Evolutionary conservation across 2,888 invertebrate genomes (phyloP).

Genomic region (Pinctada fucata): DNA sequence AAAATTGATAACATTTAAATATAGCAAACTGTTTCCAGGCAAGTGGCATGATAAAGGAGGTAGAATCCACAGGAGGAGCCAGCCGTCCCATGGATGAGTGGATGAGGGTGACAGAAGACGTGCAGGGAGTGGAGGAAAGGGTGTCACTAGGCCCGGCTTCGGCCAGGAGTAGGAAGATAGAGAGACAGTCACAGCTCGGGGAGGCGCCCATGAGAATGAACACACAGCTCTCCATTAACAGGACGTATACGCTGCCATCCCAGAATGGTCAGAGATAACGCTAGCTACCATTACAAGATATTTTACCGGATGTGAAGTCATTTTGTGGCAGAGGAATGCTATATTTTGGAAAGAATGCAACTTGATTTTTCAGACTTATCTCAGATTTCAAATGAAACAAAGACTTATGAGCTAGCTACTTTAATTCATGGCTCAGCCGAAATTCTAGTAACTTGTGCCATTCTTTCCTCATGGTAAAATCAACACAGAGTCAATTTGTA

Average conservation of each 20-base stretch:
- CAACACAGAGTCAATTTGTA: too few species aligned
- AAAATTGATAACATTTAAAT: too few species aligned
- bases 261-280: background rate
- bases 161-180: slow-evolving; percentile 9
- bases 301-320: too few species aligned
- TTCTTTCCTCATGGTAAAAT: too few species aligned
- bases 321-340: background rate
- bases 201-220: slow-evolving; percentile 8
- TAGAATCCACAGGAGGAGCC: slow-evolving; percentile 66
- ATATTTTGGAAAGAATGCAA: background rate
- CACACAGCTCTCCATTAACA: slow-evolving; percentile 9
- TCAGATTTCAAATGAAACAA: too few species aligned
- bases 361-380: too few species aligned
- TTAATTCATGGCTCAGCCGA: too few species aligned
- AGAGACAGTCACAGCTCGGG: background rate
- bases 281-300: too few species aligned
- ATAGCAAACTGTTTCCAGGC: slow-evolving; percentile 47
- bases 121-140: slow-evolving; percentile 14
- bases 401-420: too few species aligned
- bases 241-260: slow-evolving; percentile 12
- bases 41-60: slow-evolving; percentile 68
- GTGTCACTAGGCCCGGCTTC: slow-evolving; percentile 22
- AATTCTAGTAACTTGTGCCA: too few species aligned
- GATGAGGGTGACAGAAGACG: slow-evolving; percentile 25
- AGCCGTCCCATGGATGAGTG: slow-evolving; percentile 30